Conservation (phyloP, 1,140 invertebrate species). For the Phymastichus coffea region DNA sequence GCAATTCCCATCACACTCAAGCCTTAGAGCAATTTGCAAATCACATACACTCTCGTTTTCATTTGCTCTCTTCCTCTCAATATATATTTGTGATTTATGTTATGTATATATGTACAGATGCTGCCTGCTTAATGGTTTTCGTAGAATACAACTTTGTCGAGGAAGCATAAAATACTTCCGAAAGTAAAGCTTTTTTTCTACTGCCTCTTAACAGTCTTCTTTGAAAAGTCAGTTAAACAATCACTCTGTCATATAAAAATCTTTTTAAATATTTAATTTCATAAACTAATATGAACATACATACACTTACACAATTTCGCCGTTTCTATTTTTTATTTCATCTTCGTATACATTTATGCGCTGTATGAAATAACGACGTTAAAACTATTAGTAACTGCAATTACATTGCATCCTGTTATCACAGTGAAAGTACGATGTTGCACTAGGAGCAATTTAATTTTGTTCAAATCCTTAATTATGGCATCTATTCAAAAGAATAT, state of each 20-base stretch:
- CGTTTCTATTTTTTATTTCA: conserved; percentile 8
- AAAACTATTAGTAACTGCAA: conserved; percentile 27
- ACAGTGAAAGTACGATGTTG: conserved; percentile 30
- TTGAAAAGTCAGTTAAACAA: conserved; percentile 14
- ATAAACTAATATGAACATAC: conserved; percentile 7
- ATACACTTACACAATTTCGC: conserved; percentile 1
- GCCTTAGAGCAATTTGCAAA: conserved; percentile 13
- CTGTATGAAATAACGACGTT: conserved; percentile 16
- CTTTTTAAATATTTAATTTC: conserved; percentile 14
- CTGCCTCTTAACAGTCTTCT: conserved; percentile 18
- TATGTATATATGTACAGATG: conserved; percentile 7
- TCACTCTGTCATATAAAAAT: conserved; percentile 12
- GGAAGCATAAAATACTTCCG: conserved; percentile 13
- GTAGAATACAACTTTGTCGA: neutral
- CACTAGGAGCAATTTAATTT: conserved; percentile 13
- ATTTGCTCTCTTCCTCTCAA: neutral
- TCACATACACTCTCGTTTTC: neutral
- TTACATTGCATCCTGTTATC: conserved; percentile 31
- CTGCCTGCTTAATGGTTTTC: neutral
- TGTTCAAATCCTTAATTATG: conserved; percentile 8
- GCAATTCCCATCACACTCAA: conserved; percentile 25
- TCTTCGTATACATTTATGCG: too few relatives aligned
- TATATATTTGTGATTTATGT: neutral
- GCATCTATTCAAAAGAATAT: conserved; percentile 1
- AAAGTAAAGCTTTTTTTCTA: neutral